These are phyloP conservation scores for Pavo muticus DNA, from an alignment of 2,113 vertebrate species.

Conservation along the genomic window DNA sequence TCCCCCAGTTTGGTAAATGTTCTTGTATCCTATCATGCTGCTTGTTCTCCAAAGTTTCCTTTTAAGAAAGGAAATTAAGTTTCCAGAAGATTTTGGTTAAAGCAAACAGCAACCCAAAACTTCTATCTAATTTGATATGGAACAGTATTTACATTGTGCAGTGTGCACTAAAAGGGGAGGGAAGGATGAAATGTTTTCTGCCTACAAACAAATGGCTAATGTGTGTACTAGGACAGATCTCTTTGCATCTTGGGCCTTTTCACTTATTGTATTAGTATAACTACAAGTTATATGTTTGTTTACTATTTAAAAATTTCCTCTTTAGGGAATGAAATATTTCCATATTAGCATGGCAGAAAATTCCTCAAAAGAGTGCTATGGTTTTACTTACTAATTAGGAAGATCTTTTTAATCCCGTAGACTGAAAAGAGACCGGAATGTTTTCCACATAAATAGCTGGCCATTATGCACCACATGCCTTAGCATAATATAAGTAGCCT, in stretches of 20 bases:
- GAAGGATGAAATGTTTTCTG: background rate
- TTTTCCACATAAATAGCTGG: background rate
- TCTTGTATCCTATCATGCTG: background rate
- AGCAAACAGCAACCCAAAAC: background rate
- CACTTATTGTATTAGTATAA: background rate
- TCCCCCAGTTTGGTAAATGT: background rate
- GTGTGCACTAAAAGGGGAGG: background rate
- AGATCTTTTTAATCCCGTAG: background rate
- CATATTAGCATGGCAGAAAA: background rate
- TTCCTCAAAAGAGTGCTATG: background rate
- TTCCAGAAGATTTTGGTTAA: background rate
- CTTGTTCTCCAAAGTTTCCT: background rate
- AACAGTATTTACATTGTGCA: background rate
- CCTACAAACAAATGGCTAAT: background rate
- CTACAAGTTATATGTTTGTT: background rate
- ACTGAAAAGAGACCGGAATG: background rate
- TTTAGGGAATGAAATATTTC: constrained; percentile 1
- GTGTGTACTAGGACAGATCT: background rate
- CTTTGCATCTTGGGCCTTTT: background rate
- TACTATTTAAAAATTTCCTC: background rate
- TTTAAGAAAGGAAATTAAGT: background rate
- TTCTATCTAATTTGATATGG: background rate
- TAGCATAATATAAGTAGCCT: background rate
- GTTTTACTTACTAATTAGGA: background rate
- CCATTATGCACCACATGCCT: background rate